Base-by-base conservation (phyloP, 35 echinoderm and acorn worm genomes). In the Ptychodera flava region DNA sequence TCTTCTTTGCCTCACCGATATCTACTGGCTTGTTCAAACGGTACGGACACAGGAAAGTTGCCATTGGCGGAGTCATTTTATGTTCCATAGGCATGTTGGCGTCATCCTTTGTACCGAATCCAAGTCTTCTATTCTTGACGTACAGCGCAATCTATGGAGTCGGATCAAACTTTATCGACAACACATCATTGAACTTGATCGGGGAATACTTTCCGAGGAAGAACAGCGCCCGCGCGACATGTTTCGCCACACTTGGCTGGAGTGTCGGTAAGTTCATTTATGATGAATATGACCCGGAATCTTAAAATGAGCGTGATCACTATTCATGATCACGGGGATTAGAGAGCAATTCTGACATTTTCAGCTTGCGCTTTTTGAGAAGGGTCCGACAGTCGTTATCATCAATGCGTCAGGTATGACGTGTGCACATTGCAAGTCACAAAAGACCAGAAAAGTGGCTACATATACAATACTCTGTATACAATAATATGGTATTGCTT, bases 1-100 rank as follows among this genome's bases (percentile, higher is more conserved):
- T 97, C 90, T 98, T 98, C 45, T 92, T 90, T 1, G 90, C 92
- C 27, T 98, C 92, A 33, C 95, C 95, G 28, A 86, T 94, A 78
- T 98, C 95, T 0, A 98, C 95, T 2, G 90, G 95, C 82, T 90
- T 98, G n/a, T 98, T 98, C 92, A 98, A 98, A 86, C 87, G 95
- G 16, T 98, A 82, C 76, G 92, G 95, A 34, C 95, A 98, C 79
- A 87, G 95, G 34, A 89, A 83, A n/a, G 87, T 98, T 14, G 86
- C 90, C 64, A 85, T 90, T 32, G 83, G 91, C 1, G 95, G 95
- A 10, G 93, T 94, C 15, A 16, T 97, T 28, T 80, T 94, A 34
- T 98, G 92, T 79, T 85, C 87, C 37, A 81, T 85, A 0, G 95
- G 95, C 29, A 85, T 98, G 16, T 77, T 98, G 0, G 36, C 91